Base-by-base conservation (phyloP, 2,888 invertebrate species). In the Steinernema scapterisci region DNA sequence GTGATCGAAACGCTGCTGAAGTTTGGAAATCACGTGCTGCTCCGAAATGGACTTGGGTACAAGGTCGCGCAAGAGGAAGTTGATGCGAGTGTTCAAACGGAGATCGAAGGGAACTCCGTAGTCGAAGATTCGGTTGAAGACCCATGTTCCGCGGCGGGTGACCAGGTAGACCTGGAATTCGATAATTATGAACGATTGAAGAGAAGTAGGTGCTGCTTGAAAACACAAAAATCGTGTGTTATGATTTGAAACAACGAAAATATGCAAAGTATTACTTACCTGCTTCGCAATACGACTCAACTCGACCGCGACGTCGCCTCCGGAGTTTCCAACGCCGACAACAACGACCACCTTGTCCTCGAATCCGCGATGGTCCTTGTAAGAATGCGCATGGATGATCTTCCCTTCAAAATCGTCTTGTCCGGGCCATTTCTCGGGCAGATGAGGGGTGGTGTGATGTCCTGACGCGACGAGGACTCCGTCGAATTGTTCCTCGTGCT, bases 291-390 rank as follows among this genome's bases (percentile, higher is more conserved):
- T 79, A 52, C 84, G 84, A 54, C 86, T 85, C 27, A 88, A 72
- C 75, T 89, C 89, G 7, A 88, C 88, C 7, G 88, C 88, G 63
- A 88, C 87, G 76, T 89, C 88, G 11, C 84, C 88, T 13, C 87
- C 88, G 0, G 88, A 89, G 75, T 88, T 89, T 19, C 90, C 89
- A 48, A 89, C 83, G 82, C 90, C 90, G 1, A 90, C 87, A n/a
- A 90, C 87, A 0, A 89, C 83, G 1, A 89, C 89, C 1, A 79
- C 79, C 77, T 89, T 88, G 73, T 88, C 89, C 27, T 85, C 84
- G 78, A 88, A 89, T 1, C 85, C 82, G 25, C 78, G 76, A 52
- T 82, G 76, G 72, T 85, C 85, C 72, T 86, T 86, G 80, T 88
- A 88, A 44, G 81, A 21, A 51, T 78, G 77, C 19, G 77, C 70